Evolutionary conservation across 2,797 vertebrate species (phyloP), one percentile per base, ranked within the genome.

Genomic region (Thunnus albacares): DNA sequence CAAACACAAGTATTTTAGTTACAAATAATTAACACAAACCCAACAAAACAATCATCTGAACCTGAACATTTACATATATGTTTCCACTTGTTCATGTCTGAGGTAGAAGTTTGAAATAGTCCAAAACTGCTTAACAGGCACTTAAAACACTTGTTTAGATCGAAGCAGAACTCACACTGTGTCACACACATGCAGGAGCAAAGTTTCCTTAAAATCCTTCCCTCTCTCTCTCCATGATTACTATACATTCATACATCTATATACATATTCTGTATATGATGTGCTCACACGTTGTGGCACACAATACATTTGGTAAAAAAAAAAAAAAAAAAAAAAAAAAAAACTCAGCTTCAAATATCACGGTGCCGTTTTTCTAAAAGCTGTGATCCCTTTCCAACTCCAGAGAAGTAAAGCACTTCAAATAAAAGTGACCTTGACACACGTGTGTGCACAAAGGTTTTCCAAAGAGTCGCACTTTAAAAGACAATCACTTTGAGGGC

Each of bases 41-140:
- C 56, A 56, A 45, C 26, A 52, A 79, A 71, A 67, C 52, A 58
- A 75, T 66, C 9, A 61, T 59, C 56, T 59, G 49, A 77, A 59
- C 52, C 20, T 30, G 64, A 24, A 30, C 4, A 62, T 73, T 62
- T 64, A 70, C 33, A 72, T 60, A 1, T 8, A 45, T 20, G 28
- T 64, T 83, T 51, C 65, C 72, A 69, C 24, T 38, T 62, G 58
- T 61, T 35, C 35, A 51, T 72, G 51, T 52, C 55, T 71, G 92
- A 94, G 92, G 94, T 93, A 93, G 90, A 87, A 35, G 66, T 83
- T 81, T 62, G 22, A 77, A 38, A 41, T 20, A 85, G 68, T 81
- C 38, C 14, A 41, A 66, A 73, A 75, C 76, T 81, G 59, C 52
- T 69, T 33, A 20, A 79, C 69, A 91, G 93, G 93, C 92, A 94